Base-by-base conservation (phyloP, 2,113 vertebrate genomes). In the Dicaeum eximium region DNA sequence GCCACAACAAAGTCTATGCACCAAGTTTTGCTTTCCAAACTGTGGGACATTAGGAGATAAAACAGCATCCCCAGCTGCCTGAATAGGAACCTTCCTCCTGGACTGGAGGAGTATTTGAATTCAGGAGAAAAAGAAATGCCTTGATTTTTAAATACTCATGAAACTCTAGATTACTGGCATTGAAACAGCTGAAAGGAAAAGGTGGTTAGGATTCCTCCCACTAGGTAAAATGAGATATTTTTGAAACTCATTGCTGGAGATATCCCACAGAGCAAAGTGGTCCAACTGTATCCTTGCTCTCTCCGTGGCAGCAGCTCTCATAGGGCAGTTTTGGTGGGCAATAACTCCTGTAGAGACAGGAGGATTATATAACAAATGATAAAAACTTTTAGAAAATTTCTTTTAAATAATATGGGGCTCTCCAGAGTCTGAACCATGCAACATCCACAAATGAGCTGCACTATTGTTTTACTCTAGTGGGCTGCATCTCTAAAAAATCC, bases 131-230 rank as follows among this genome's bases (percentile, higher is more conserved):
- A 98, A 90, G 31, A 56, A 72, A 61, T 66, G 87, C 92, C 24
- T 37, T 42, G 57, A 72, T 98, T 98, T 72, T 72, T 70, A 37
- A 98, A 61, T 56, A 98, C 78, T 0, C 97, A 95, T 62, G 37
- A 94, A 87, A 94, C 97, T 98, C 98, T 97, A 98, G n/a, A 62
- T 66, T 69, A 98, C 83, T 7, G 98, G 88, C 51, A 98, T 96
- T 61, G 97, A 42, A 33, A 90, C 72, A 17, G 2, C 58, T 40
- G 2, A 88, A 97, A 4, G 97, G 94, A 27, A 98, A n/a, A 31
- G 28, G 97, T 28, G 45, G 95, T 97, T 50, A 98, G 62, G 13
- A 35, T 31, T 54, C 97, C 97, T 2, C 96, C 91, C 18, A 86
- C n/a, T 6, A 51, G 33, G 57, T 97, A 98, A 83, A 78, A 35